Evolutionary conservation across 2,113 vertebrate genomes (phyloP).

Genomic region (Chionis minor): DNA sequence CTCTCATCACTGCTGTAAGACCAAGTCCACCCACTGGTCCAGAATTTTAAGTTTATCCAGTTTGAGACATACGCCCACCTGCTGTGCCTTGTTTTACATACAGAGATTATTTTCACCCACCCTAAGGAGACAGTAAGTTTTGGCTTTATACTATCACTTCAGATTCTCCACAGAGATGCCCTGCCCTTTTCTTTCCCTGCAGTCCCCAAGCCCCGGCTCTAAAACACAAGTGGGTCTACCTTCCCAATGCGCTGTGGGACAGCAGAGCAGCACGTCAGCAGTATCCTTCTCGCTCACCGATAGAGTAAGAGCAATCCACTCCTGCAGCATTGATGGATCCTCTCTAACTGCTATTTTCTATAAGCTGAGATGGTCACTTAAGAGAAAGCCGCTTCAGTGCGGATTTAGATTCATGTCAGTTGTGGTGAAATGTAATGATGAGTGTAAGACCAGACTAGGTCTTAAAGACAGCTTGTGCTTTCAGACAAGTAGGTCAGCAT

Average conservation of each 20-base stretch:
- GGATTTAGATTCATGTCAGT: background rate
- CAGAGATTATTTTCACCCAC: rapidly evolving
- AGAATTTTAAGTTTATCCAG: background rate
- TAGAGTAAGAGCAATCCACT: background rate
- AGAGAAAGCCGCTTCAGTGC: background rate
- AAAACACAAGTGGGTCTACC: background rate
- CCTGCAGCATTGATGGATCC: background rate
- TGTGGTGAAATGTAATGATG: background rate
- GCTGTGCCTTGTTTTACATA: background rate
- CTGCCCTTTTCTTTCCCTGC: background rate
- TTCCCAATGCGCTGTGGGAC: background rate
- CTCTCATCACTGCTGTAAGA: background rate
- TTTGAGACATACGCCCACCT: background rate
- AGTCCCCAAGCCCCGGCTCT: background rate
- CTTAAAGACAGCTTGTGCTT: background rate
- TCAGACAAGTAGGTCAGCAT: background rate
- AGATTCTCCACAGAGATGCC: background rate
- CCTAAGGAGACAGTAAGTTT: background rate
- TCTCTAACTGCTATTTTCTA: background rate
- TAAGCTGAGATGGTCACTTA: background rate
- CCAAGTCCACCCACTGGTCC: background rate
- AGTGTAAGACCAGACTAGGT: background rate
- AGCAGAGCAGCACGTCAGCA: background rate
- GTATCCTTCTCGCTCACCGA: background rate
- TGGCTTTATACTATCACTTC: background rate